Percentiles rank a stretch among this genome's conserved stretches.
Conservation (phyloP, 1,140 invertebrate species). For the Eriocheir sinensis region DNA sequence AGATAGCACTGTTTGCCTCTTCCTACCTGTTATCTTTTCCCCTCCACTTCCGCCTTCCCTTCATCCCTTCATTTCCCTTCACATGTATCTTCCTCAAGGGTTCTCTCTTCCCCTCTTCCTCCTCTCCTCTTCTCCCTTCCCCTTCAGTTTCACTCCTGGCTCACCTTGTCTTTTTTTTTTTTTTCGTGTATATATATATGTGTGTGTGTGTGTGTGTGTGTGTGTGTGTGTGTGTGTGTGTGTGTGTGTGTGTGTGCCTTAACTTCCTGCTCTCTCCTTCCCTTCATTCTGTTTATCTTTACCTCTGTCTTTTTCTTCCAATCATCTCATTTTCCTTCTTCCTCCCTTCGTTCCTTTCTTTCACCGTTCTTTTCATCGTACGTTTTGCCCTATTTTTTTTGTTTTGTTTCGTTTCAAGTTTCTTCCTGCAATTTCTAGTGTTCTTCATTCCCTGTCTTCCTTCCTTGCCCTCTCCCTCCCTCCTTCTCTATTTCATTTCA, state of each 20-base stretch:
- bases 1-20: not conserved
- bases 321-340: not conserved
- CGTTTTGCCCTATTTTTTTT: not conserved
- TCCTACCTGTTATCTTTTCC: not conserved
- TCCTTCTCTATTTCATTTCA: not conserved
- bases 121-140: not conserved
- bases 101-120: not conserved
- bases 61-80: not conserved
- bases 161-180: not conserved
- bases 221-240: constrained; percentile 43
- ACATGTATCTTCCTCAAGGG: not conserved
- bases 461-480: not conserved
- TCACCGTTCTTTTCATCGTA: not conserved
- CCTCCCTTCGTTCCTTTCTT: not conserved
- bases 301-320: not conserved
- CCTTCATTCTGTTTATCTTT: not conserved
- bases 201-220: constrained; percentile 38
- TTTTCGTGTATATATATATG: constrained; percentile 20
- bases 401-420: not conserved
- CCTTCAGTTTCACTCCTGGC: not conserved
- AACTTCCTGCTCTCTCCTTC: not conserved
- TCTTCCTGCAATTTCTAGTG: not conserved
- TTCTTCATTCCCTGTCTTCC: not conserved
- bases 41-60: not conserved
- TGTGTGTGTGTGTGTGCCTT: constrained; percentile 29